Conservation (phyloP, 2,113 vertebrate genomes). For the Egretta garzetta region DNA sequence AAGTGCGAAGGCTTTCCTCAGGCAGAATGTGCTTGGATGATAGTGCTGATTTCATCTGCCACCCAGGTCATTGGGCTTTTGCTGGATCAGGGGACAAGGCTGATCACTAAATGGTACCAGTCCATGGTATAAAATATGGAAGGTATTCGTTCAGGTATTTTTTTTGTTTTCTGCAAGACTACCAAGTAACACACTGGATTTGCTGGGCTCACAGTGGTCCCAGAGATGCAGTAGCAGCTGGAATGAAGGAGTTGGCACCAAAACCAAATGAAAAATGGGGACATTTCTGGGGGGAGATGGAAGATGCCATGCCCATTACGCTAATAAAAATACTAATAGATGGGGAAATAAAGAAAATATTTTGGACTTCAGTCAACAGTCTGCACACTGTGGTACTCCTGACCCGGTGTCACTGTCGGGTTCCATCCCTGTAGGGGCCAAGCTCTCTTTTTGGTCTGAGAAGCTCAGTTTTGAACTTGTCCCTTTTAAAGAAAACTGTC, state of each 20-base stretch:
- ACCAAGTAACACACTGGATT: too few relatives aligned
- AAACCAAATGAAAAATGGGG: not conserved
- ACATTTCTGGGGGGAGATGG: not conserved
- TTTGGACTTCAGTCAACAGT: not conserved
- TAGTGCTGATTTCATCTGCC: not conserved
- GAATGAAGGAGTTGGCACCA: not conserved
- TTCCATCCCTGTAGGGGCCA: not conserved
- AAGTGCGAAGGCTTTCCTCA: not conserved
- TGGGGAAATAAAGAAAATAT: not conserved
- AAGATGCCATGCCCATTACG: not conserved
- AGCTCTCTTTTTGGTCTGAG: not conserved
- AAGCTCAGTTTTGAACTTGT: not conserved
- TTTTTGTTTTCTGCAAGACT: not conserved
- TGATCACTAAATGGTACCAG: not conserved
- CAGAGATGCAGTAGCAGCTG: not conserved
- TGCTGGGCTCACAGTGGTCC: not conserved
- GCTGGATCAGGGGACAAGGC: not conserved
- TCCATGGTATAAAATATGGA: not conserved
- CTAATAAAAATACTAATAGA: rapidly evolving
- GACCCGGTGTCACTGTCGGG: not conserved
- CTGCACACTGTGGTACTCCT: not conserved
- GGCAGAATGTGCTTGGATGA: not conserved
- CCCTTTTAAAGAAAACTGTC: not conserved
- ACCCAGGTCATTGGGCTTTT: not conserved
- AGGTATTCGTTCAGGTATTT: not conserved